phyloP scores from a whole-genome alignment of 2,888 invertebrate genomes.

The Sipunculus nudus region DNA sequence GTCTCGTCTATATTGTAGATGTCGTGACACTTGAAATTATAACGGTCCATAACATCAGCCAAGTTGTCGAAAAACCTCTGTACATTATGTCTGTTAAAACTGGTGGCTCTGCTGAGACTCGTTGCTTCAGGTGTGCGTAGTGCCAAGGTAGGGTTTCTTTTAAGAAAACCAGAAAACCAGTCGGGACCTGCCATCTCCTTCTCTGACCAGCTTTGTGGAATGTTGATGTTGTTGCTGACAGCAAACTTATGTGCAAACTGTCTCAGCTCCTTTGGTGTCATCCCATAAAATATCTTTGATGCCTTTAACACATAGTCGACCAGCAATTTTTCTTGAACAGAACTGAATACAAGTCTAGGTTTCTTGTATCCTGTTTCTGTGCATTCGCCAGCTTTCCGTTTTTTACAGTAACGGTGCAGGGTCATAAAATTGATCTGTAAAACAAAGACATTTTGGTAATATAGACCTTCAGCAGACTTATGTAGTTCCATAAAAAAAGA shows the following conservation, averaged over 20 bases:
- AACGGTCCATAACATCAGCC: slow-evolving; percentile 39
- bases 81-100: slow-evolving; percentile 34
- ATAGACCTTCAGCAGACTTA: too few relatives aligned
- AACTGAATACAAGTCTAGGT: neutral
- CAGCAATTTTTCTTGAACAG: neutral
- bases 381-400: too few relatives aligned
- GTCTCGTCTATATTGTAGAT: slow-evolving; percentile 14
- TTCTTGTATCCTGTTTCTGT: too few relatives aligned
- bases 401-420: too few relatives aligned
- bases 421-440: too few relatives aligned
- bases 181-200: slow-evolving; percentile 31
- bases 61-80: slow-evolving; percentile 22
- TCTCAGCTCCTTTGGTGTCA: slow-evolving; percentile 20
- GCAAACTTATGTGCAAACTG: slow-evolving; percentile 32
- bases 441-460: too few relatives aligned
- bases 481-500: too few relatives aligned
- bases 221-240: neutral
- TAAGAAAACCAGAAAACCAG: slow-evolving; percentile 32
- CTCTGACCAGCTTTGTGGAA: slow-evolving; percentile 30
- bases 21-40: neutral
- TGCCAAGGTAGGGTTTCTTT: slow-evolving; percentile 23
- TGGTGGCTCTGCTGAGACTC: slow-evolving; percentile 28
- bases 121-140: slow-evolving; percentile 37
- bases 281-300: slow-evolving; percentile 28
- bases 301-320: slow-evolving; percentile 10